These are phyloP conservation scores for Glaucomys volans DNA, from an alignment of 2,113 vertebrate species.

Conservation along the genomic window DNA sequence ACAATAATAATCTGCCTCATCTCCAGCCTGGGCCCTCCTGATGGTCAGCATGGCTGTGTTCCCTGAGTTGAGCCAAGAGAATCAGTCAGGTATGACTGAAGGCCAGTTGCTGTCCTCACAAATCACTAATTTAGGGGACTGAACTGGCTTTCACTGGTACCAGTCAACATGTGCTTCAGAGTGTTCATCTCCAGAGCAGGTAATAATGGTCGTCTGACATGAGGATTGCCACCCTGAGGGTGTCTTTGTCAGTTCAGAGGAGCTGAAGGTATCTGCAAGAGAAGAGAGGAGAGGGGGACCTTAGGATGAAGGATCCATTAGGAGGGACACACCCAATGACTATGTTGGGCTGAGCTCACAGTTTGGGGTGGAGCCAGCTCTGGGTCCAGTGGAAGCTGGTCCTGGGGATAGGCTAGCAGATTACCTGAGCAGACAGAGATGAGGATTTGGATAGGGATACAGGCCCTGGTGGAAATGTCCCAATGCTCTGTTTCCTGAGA, in stretches of 20 bases:
- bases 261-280: too few species aligned
- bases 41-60: background rate
- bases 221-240: rapidly evolving
- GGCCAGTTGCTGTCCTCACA: rapidly evolving
- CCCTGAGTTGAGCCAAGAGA: rapidly evolving
- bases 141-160: background rate
- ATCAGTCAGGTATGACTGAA: background rate
- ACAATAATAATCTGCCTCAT: constrained; percentile 36
- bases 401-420: too few species aligned
- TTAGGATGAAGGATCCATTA: too few species aligned
- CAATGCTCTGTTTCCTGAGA: background rate
- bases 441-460: background rate
- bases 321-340: too few species aligned
- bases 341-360: too few species aligned
- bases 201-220: rapidly evolving
- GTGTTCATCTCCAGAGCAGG: background rate
- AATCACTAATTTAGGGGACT: background rate
- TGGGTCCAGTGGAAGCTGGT: too few species aligned
- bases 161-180: rapidly evolving
- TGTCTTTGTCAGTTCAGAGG: too few species aligned
- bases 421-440: background rate
- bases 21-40: background rate
- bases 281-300: too few species aligned
- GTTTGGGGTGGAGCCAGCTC: too few species aligned
- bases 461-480: background rate